A percentile compares a stretch with the other conserved stretches of the same genome.
Conservation (phyloP, 2,113 vertebrate species). For the Eubucco bourcierii region DNA sequence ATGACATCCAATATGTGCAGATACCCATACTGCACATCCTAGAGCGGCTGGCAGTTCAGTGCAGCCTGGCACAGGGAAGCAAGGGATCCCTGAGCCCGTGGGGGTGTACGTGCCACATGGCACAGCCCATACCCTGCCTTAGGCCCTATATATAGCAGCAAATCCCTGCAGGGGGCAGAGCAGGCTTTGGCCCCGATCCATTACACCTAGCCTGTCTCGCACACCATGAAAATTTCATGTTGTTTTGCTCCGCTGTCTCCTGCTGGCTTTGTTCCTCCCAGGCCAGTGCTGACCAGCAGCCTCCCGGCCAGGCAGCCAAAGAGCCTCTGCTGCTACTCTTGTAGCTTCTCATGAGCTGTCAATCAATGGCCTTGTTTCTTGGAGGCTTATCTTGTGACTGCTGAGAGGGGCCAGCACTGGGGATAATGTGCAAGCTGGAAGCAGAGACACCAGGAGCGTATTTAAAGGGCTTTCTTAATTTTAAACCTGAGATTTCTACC, state of each 20-base stretch:
- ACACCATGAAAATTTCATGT: conserved; percentile 71
- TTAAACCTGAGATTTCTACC: conserved; percentile 6
- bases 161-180: conserved; percentile 6
- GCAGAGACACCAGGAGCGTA: background rate
- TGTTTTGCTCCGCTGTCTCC: conserved; percentile 67
- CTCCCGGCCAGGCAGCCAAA: conserved; percentile 16
- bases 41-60: background rate
- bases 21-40: background rate
- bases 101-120: background rate
- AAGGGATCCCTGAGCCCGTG: background rate
- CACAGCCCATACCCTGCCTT: background rate
- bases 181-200: conserved; percentile 65
- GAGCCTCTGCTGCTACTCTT: conserved; percentile 49
- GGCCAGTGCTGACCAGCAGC: conserved; percentile 71
- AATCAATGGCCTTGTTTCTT: conserved; percentile 63
- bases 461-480: conserved; percentile 10
- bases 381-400: conserved; percentile 51
- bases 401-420: conserved; percentile 35
- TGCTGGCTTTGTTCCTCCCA: conserved; percentile 71
- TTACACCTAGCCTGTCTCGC: conserved; percentile 73
- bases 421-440: conserved; percentile 18
- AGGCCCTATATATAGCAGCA: conserved; percentile 53
- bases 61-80: background rate
- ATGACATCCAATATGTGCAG: conserved; percentile 6
- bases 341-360: conserved; percentile 68